Base-by-base conservation (phyloP, 2,113 vertebrate genomes). In the Pelvicachromis taeniatus region DNA sequence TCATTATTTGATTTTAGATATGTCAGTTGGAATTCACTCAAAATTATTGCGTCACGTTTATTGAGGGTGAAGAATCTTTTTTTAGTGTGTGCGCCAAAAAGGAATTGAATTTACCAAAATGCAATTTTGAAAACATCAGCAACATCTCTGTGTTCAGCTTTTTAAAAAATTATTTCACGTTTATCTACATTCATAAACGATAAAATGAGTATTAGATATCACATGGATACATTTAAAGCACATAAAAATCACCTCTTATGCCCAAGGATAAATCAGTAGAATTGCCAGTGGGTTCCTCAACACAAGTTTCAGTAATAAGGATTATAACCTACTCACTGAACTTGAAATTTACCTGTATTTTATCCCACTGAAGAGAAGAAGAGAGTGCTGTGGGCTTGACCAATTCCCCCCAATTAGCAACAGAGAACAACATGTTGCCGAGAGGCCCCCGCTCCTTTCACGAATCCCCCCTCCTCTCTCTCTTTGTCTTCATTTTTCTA, bases 341-440 rank as follows among this genome's bases (percentile, higher is more conserved):
- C 55, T 84, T 70, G 17, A 85, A 53, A 63, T 53, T 38, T 77
- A 75, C 23, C 42, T 75, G 68, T 33, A 6, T 52, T 38, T 58
- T 80, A 85, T 56, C 40, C 48, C 38, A 4, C 16, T 23, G 17
- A 59, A 13, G 42, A 80, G 14, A 63, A 75, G 48, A 83, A 42
- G 42, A 58, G 21, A 83, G 45, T 19, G 10, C 21, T 33, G 42
- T 10, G 73, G 78, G 82, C 48, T 63, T 59, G 13, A 53, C 54
- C 23, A 53, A 77, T 87, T 87, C 23, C 55, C 29, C 53, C 78
- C 33, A 85, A 78, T 89, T 85, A 89, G 58, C 61, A 86, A 80
- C 77, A 81, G 45, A 79, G 85, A 85, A 85, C 45, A 75, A 75
- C 70, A 75, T 75, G 70, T 75, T 52, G 70, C 86, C 78, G 26